Evolutionary conservation across 2,888 invertebrate genomes (phyloP).

Genomic region (Neria commutata): DNA sequence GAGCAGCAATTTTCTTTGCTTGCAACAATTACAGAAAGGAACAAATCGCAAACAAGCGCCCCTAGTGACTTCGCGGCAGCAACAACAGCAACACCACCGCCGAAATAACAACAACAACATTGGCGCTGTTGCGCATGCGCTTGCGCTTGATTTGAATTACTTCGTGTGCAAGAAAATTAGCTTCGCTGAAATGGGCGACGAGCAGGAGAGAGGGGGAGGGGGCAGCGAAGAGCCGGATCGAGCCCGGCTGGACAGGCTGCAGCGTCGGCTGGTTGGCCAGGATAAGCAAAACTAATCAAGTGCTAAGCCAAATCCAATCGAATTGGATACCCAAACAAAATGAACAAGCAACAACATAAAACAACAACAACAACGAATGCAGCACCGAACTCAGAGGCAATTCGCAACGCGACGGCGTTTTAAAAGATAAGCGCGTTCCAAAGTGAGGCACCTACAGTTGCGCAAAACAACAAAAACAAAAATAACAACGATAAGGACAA

Average conservation of each 20-base stretch:
- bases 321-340: constrained; percentile 37
- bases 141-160: constrained; percentile 55
- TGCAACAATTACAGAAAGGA: constrained; percentile 21
- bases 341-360: too few relatives aligned
- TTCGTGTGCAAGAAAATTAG: constrained; percentile 62
- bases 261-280: not conserved
- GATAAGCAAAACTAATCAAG: constrained; percentile 58
- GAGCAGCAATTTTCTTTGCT: constrained; percentile 53
- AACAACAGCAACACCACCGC: constrained; percentile 34
- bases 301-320: constrained; percentile 59
- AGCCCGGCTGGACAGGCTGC: not conserved
- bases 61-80: constrained; percentile 38
- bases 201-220: constrained; percentile 20
- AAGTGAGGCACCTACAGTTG: too few relatives aligned
- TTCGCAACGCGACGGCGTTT: constrained; percentile 23
- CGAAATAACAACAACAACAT: constrained; percentile 28
- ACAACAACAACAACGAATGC: constrained; percentile 32
- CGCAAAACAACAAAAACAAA: constrained; percentile 28
- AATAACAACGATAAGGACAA: constrained; percentile 20
- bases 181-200: constrained; percentile 43
- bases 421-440: constrained; percentile 11
- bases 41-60: constrained; percentile 43
- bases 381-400: not conserved
- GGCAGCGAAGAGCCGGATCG: not conserved
- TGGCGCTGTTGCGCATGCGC: constrained; percentile 38